A percentile compares a stretch with the other conserved stretches of the same genome.
Conservation (phyloP, 2,888 invertebrate genomes). For the Griposia aprilina region DNA sequence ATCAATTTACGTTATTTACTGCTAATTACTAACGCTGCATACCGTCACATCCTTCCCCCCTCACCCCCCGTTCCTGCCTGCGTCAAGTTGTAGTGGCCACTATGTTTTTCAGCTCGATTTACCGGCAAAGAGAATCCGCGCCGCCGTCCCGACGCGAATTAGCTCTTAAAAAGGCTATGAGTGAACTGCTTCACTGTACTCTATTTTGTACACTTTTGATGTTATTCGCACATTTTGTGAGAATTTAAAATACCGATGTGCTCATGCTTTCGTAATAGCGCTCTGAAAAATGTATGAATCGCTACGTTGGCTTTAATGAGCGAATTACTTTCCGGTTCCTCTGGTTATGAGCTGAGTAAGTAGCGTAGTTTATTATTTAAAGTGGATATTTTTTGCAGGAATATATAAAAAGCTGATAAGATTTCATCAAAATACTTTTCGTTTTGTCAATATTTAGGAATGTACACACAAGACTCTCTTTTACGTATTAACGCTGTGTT, state of each 20-base stretch:
- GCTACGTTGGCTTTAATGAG: constrained; percentile 63
- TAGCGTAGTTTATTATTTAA: neutral
- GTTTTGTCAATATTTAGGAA: no score
- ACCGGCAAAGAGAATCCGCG: constrained; percentile 53
- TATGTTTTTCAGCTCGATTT: constrained; percentile 65
- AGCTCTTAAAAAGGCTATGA: constrained; percentile 70
- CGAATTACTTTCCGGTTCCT: constrained; percentile 31
- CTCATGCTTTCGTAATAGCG: constrained; percentile 54
- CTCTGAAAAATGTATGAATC: constrained; percentile 50
- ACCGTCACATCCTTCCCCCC: neutral
- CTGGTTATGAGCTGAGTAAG: constrained; percentile 5
- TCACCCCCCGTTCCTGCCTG: neutral
- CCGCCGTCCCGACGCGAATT: constrained; percentile 54
- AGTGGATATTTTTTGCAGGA: constrained; percentile 8
- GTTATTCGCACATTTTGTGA: constrained; percentile 61
- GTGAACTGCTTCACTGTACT: constrained; percentile 37
- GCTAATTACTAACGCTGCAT: neutral
- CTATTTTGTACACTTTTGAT: constrained; percentile 61
- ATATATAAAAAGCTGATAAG: neutral
- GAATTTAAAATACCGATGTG: constrained; percentile 63
- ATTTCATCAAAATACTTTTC: neutral
- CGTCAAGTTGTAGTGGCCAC: constrained; percentile 41
- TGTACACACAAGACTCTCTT: neutral
- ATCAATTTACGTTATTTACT: neutral
- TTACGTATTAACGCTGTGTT: neutral